Base-by-base conservation (phyloP, 1,140 invertebrate genomes). In the Pogonomyrmex barbatus region DNA sequence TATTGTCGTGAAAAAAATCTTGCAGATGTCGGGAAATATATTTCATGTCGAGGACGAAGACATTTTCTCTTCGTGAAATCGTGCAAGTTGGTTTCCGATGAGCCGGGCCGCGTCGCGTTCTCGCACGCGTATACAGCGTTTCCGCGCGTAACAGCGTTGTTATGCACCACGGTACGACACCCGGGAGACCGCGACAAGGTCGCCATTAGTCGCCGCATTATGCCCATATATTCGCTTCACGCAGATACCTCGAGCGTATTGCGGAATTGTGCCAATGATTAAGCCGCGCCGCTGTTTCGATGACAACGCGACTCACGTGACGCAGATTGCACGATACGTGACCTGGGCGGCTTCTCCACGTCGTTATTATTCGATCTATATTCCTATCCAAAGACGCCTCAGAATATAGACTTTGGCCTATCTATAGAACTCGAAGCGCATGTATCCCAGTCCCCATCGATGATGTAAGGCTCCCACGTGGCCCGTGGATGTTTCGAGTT, bases 221-320 rank as follows among this genome's bases (percentile, higher is more conserved):
- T 90, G 84, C 50, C 87, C 71, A 56, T 62, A 60, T 85, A 87
- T 89, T 85, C 84, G 88, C 84, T 87, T 73, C 58, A 33, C 58
- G 75, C 70, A 87, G 68, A 62, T 85, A 77, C 17, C 60, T 85
- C 77, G 62, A 83, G 56, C 52, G 76, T 81, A 79, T 90, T 90
- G 89, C 63, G 83, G 77, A 86, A 90, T 90, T 90, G 63, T 83
- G 68, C 63, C 78, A 70, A 79, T 90, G 86, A 90, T 90, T 86
- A 88, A 90, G 81, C 86, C 47, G 60, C 62, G 65, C 67, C 47
- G 39, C 30, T 58, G 67, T 78, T 86, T 89, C 83, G 82, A 60
- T 73, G 76, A 84, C 67, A 77, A 60, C 58, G 54, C 85, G 65
- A 47, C 54, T 60, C 79, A 54, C 63, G 45, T 42, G 30, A 75